phyloP scores from a whole-genome alignment of 2,797 vertebrate genomes.

The Hephaestus fuliginosus region DNA sequence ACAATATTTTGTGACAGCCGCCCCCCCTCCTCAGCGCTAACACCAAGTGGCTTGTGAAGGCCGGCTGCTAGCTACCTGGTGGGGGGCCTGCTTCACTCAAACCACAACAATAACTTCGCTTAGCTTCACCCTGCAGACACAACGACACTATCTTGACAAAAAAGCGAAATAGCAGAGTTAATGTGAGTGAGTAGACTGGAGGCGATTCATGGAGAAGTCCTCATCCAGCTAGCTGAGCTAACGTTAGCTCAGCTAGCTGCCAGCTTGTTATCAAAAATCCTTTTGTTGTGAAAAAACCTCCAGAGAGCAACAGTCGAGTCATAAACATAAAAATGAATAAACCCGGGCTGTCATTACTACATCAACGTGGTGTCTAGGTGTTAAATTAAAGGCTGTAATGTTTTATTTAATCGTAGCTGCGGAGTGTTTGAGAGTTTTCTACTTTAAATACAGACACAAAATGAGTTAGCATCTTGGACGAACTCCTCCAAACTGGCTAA shows the following conservation, averaged over 20 bases:
- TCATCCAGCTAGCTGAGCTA: constrained; percentile 51
- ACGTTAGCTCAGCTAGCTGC: constrained; percentile 74
- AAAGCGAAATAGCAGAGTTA: not conserved
- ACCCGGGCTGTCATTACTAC: not conserved
- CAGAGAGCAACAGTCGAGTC: constrained; percentile 68
- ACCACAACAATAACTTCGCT: constrained; percentile 67
- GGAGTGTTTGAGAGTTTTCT: constrained; percentile 39
- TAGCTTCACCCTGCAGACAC: constrained; percentile 13
- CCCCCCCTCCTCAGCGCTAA: constrained; percentile 24
- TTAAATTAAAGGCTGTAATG: not conserved
- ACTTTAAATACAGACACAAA: constrained; percentile 46
- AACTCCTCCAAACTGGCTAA: constrained; percentile 78
- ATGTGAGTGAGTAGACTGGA: not conserved
- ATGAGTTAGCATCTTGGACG: constrained; percentile 74
- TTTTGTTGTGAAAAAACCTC: constrained; percentile 83
- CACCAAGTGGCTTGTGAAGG: constrained; percentile 60
- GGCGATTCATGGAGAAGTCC: not conserved
- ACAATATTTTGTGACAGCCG: constrained; percentile 44
- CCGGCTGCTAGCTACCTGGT: constrained; percentile 70
- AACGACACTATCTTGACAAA: too few species aligned
- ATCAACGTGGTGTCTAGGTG: not conserved
- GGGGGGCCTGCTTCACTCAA: constrained; percentile 54
- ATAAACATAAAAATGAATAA: not conserved
- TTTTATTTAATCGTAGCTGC: not conserved
- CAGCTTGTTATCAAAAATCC: constrained; percentile 83